Conservation (phyloP, 2,113 vertebrate genomes). For the Catharus minimus region DNA sequence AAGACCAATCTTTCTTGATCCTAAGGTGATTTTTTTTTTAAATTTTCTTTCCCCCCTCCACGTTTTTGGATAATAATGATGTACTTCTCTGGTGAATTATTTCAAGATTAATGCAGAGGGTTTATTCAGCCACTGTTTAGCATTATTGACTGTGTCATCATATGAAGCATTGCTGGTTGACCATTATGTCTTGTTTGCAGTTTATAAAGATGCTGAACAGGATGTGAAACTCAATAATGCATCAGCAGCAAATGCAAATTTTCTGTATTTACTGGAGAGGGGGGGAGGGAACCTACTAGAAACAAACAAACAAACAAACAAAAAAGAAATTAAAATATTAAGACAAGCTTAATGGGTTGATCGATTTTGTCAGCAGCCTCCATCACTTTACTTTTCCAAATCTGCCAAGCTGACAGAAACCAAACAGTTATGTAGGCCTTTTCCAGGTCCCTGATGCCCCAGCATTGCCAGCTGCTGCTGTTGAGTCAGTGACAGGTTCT, state of each 20-base stretch:
- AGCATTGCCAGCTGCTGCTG: background rate
- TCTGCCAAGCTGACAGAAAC: background rate
- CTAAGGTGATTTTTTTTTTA: background rate
- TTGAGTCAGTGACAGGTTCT: background rate
- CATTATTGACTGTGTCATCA: slow-evolving; percentile 32
- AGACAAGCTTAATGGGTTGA: background rate
- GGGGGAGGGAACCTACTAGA: background rate
- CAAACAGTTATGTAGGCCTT: background rate
- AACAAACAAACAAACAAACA: background rate
- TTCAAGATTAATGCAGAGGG: slow-evolving; percentile 22
- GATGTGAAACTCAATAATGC: background rate
- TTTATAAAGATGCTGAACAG: slow-evolving; percentile 30
- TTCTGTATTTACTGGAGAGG: background rate
- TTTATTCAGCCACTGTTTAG: background rate
- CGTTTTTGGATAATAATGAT: background rate
- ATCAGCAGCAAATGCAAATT: background rate
- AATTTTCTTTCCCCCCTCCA: no score
- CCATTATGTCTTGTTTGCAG: slow-evolving; percentile 45
- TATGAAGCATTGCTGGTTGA: slow-evolving; percentile 4
- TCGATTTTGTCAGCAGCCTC: background rate
- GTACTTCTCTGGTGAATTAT: slow-evolving; percentile 35
- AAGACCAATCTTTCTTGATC: background rate
- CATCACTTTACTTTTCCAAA: background rate
- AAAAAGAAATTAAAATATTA: background rate
- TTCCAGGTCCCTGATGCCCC: background rate